Conservation (phyloP, 2,113 vertebrate species). For the Triplophysa siluroides region DNA sequence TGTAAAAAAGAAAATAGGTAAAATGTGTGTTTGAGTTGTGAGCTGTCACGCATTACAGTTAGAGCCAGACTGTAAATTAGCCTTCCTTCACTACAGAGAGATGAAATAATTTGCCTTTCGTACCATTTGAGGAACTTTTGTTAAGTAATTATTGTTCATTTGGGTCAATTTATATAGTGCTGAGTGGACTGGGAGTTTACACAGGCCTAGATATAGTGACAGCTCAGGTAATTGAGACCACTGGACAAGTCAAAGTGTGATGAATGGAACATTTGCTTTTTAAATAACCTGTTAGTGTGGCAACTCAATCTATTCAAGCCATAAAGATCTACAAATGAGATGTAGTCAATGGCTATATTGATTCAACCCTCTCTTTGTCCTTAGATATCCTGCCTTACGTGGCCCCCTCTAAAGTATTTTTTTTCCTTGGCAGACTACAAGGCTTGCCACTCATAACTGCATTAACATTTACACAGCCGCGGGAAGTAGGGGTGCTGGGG, state of each 20-base stretch:
- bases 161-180: constrained; percentile 51
- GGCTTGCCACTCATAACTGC: too few species aligned
- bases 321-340: constrained; percentile 52
- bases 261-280: constrained; percentile 56
- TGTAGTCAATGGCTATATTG: constrained; percentile 47
- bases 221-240: constrained; percentile 41
- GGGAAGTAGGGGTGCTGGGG: too few species aligned
- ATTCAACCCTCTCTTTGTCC: constrained; percentile 40
- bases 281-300: constrained; percentile 55
- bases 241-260: constrained; percentile 51
- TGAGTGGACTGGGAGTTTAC: constrained; percentile 51
- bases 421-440: too few species aligned
- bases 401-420: not conserved
- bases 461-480: too few species aligned
- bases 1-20: not conserved
- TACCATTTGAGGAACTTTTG: constrained; percentile 50
- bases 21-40: not conserved
- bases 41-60: constrained; percentile 11
- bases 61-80: constrained; percentile 48
- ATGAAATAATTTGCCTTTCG: constrained; percentile 47
- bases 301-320: constrained; percentile 51
- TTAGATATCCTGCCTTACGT: not conserved
- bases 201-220: constrained; percentile 47
- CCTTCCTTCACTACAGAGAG: constrained; percentile 29
- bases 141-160: constrained; percentile 54